phyloP scores from a whole-genome alignment of 2,888 invertebrate species.

The Allolobophora icterica region DNA sequence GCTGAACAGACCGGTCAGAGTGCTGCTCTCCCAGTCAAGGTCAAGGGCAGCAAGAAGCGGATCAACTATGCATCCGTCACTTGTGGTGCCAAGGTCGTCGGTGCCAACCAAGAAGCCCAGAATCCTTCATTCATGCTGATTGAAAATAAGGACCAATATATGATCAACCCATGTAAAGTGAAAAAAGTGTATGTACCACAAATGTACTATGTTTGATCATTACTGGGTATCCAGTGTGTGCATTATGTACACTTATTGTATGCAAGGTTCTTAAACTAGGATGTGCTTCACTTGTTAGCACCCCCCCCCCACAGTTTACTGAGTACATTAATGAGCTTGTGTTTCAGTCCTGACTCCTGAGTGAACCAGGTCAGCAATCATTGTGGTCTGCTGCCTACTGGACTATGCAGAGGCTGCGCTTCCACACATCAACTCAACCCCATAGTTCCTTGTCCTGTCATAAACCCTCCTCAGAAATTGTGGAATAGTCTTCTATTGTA shows the following conservation, averaged over 20 bases:
- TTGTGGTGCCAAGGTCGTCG: slow-evolving; percentile 95
- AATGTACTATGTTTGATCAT: not conserved
- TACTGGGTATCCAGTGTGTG: no score
- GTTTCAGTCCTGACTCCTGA: no score
- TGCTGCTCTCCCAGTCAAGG: not conserved
- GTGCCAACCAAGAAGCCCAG: slow-evolving; percentile 88
- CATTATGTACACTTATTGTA: not conserved
- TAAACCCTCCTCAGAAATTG: no score
- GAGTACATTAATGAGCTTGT: not conserved
- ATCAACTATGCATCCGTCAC: slow-evolving; percentile 96
- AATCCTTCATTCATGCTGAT: slow-evolving; percentile 81
- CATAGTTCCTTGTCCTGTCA: no score
- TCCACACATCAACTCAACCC: no score
- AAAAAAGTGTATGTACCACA: slow-evolving; percentile 62
- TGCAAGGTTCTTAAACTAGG: not conserved
- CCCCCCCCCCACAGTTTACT: no score
- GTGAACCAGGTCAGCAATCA: no score
- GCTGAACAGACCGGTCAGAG: not conserved
- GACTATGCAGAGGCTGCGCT: no score
- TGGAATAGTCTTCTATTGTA: no score
- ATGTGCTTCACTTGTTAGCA: no score
- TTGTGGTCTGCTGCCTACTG: no score
- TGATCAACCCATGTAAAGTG: slow-evolving; percentile 89
- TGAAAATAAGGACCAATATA: slow-evolving; percentile 92
- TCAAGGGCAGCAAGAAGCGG: slow-evolving; percentile 64